Conservation (phyloP, 2,888 invertebrate genomes). For the Geophilus truncorum region DNA sequence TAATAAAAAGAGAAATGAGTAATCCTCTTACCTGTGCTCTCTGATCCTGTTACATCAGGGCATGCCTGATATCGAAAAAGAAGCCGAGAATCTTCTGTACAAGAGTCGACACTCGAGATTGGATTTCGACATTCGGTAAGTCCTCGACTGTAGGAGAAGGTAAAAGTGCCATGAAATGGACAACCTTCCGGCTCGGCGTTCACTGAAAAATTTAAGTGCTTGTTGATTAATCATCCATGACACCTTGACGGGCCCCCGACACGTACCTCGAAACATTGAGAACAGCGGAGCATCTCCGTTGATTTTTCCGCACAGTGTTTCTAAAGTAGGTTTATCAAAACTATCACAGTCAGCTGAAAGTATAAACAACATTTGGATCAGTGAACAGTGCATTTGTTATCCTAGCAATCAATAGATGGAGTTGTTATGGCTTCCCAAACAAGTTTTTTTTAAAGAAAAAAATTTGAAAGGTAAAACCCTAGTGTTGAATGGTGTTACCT, state of each 20-base stretch:
- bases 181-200: slow-evolving; percentile 79
- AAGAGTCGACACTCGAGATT: slow-evolving; percentile 85
- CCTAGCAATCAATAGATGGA: no score
- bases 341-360: slow-evolving; percentile 29
- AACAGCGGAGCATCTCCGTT: slow-evolving; percentile 17
- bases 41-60: slow-evolving; percentile 82
- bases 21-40: slow-evolving; percentile 67
- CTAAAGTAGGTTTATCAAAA: slow-evolving; percentile 20
- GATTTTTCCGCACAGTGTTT: slow-evolving; percentile 14
- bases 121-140: slow-evolving; percentile 85
- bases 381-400: no score
- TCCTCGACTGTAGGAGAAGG: slow-evolving; percentile 87
- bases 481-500: no score
- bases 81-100: slow-evolving; percentile 84
- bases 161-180: slow-evolving; percentile 83
- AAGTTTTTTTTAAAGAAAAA: no score
- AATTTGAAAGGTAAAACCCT: no score
- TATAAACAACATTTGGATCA: no score
- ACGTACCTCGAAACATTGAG: slow-evolving; percentile 25
- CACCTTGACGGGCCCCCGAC: background rate
- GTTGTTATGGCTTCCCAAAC: no score
- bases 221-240: background rate
- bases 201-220: slow-evolving; percentile 3
- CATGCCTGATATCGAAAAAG: slow-evolving; percentile 90
- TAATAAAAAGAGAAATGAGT: background rate